Base-by-base conservation (phyloP, 2,888 invertebrate genomes). In the Apamea anceps region DNA sequence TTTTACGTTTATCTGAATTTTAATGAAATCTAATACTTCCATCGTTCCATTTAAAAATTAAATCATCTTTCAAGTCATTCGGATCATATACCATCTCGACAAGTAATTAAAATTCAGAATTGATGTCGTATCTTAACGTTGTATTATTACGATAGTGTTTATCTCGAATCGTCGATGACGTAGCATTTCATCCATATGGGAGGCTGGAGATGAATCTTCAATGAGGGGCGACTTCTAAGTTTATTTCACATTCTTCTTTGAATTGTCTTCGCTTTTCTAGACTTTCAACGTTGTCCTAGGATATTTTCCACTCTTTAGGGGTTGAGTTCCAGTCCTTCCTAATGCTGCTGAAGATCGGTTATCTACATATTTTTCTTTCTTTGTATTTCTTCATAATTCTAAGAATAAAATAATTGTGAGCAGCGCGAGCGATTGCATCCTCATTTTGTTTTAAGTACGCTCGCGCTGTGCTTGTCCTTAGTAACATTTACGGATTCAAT, bases 1-100 rank as follows among this genome's bases (percentile, higher is more conserved):
- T 92, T 88, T 72, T 86, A 62, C 66, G 72, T 85, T 81, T 87
- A 80, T 80, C 85, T 86, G 87, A 86, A 81, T 85, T 86, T 87
- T 78, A 85, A 87, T 81, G 65, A 80, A 72, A 66, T 73, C 45
- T 42, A 37, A 42, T 21, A 70, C 18, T 63, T 63, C 13, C 45
- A 63, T 71, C 21, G 21, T n/a, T 15, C 32, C 18, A 65, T 63
- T 62, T 60, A 0, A 15, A 63, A 72, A 67, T 45, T n/a, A 0
- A 63, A 60, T 57, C 3, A 32, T 48, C 7, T 54, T 37, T 66
- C 15, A 70, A 60, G 42, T 65, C 4, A 45, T 75, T 45, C 57
- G 12, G 1, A 28, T 60, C 6, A 62, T 3, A 68, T n/a, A 63
- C 60, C 71, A 79, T 74, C 21, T 74, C 25, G 32, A 75, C 42